Base-by-base conservation (phyloP, 2,888 invertebrate species). In the Drosophila recens region DNA sequence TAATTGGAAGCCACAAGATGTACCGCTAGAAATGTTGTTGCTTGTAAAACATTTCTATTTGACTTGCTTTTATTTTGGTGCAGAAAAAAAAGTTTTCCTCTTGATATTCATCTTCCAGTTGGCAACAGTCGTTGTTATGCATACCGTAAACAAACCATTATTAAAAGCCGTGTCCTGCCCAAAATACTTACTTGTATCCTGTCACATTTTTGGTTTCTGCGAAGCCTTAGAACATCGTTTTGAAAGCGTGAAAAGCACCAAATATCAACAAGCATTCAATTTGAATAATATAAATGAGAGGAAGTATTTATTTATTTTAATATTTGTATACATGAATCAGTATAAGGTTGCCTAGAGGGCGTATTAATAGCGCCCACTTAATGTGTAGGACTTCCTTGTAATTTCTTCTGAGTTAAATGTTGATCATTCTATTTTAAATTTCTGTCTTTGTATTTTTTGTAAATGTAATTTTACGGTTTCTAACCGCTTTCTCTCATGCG, bases 241-340 rank as follows among this genome's bases (percentile, higher is more conserved):
- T 67, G n/a, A 20, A 69, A 67, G 78, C 75, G 67, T 82, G 74
- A 69, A 72, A 59, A 54, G 54, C 64, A 65, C 72, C 73, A 68
- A 80, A 79, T 74, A 76, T 83, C 82, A 83, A 83, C 79, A 83
- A 67, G 79, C 74, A 82, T 83, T 83, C 74, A 81, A 83, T 82
- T 83, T 77, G 79, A 81, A 81, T 79, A 65, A 72, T 68, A 62
- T 77, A 71, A 76, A 17, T 1, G 76, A 80, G 79, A 70, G 63
- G 63, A 65, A 67, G 66, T 36, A n/a, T 27, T 27, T 27, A 27
- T 40, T 49, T 2, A n/a, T 36, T 36, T 1, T 2, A 33, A 36
- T 36, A 38, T 38, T 5, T 38, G 13, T n/a, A 6, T 13, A 5
- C 17, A 9, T 15, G 40, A 40, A 17, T 40, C 15, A 49, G 9